Base-by-base conservation (phyloP, 1,140 invertebrate genomes). In the Coboldia fuscipes region DNA sequence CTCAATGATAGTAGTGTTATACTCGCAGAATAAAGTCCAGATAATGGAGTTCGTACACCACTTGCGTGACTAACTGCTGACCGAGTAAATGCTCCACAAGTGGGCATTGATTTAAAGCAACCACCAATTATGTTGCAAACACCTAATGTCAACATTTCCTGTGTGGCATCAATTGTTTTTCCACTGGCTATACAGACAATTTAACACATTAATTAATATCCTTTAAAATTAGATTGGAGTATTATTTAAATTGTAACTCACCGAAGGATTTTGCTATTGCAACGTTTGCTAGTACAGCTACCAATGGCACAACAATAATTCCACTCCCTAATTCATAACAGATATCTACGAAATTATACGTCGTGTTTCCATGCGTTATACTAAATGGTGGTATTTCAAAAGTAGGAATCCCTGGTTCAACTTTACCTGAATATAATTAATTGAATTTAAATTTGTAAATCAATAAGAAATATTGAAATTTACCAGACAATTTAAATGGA, bases 211-310 rank as follows among this genome's bases (percentile, higher is more conserved):
- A n/a, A n/a, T n/a, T n/a, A n/a, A n/a, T n/a, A n/a, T n/a, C n/a
- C n/a, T n/a, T n/a, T n/a, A n/a, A n/a, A n/a, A n/a, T n/a, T n/a
- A n/a, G n/a, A n/a, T n/a, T n/a, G n/a, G n/a, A n/a, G n/a, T n/a
- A n/a, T n/a, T n/a, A n/a, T n/a, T n/a, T n/a, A n/a, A n/a, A n/a
- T n/a, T n/a, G n/a, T n/a, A 45, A 63, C 66, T 63, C 53, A 79
- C 75, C 63, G 48, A 86, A 88, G 6, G 78, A 73, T 58, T 88
- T 89, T 6, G 81, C 81, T 42, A 88, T 85, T 14, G 83, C 82
- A 34, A 85, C 76, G 44, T 85, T 83, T 33, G 81, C 79, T 15
- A 88, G 58, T 3, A 85, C 71, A 32, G 78, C 80, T 16, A 86
- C 68, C 18, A 88, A 47, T 13, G 83, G 80, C 35, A 85, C 58